phyloP scores from a whole-genome alignment of 2,888 invertebrate species.

The Gymnocheta viridis region DNA sequence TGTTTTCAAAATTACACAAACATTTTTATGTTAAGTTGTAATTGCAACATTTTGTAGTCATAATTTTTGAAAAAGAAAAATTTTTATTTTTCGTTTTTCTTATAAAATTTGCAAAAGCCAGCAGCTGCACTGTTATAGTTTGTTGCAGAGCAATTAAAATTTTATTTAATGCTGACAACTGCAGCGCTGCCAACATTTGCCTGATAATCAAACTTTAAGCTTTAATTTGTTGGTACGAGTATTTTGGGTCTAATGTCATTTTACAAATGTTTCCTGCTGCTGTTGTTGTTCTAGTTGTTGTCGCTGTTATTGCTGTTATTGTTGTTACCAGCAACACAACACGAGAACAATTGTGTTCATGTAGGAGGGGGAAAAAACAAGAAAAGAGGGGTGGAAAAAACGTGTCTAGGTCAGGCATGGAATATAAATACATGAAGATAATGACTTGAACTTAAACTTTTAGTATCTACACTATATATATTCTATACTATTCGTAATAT shows the following conservation, averaged over 20 bases:
- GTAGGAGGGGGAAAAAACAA: neutral
- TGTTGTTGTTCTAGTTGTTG: neutral
- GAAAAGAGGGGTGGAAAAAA: neutral
- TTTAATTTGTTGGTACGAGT: slow-evolving; percentile 17
- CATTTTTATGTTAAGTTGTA: neutral
- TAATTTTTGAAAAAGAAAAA: slow-evolving; percentile 43
- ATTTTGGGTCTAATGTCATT: slow-evolving; percentile 1
- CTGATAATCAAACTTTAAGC: neutral
- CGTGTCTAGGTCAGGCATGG: neutral
- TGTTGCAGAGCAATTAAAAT: slow-evolving; percentile 40
- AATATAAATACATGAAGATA: neutral
- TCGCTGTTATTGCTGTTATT: neutral
- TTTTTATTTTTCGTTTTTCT: neutral
- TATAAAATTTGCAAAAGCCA: neutral
- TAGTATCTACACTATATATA: no score
- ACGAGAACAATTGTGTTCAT: slow-evolving; percentile 5
- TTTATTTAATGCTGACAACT: slow-evolving; percentile 31
- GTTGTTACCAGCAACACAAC: slow-evolving; percentile 22
- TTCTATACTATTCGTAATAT: no score
- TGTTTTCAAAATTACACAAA: neutral
- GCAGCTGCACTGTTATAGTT: neutral
- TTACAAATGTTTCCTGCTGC: neutral
- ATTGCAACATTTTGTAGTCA: slow-evolving; percentile 40
- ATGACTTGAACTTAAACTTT: neutral
- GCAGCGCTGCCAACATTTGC: neutral